Percentiles rank a stretch among this genome's conserved stretches.
These are phyloP conservation scores for Corvus moneduloides DNA, from an alignment of 2,113 vertebrate genomes.

Conservation along the genomic window DNA sequence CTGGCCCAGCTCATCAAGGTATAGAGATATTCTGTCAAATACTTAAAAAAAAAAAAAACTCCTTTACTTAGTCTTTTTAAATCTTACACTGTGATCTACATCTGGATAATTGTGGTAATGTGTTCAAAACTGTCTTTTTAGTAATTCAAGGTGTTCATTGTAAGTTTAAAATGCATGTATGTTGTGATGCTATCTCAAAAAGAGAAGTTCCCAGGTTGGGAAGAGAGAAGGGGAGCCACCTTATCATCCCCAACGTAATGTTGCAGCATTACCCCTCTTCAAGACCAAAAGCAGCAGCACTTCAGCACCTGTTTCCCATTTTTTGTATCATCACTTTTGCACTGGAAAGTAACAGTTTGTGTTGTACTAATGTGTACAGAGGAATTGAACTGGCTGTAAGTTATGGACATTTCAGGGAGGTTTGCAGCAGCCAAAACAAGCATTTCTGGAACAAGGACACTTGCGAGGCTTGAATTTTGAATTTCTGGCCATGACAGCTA, in stretches of 20 bases:
- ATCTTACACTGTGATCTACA: neutral
- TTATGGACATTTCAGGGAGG: neutral
- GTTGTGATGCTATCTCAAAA: neutral
- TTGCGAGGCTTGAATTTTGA: neutral
- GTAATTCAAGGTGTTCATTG: too few species aligned
- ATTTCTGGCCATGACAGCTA: neutral
- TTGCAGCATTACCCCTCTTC: neutral
- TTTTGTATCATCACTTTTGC: neutral
- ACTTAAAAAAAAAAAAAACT: neutral
- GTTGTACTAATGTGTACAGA: neutral
- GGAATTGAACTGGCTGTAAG: neutral
- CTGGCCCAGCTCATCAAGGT: neutral
- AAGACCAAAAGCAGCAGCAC: neutral
- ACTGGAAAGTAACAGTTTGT: neutral
- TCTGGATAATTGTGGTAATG: neutral
- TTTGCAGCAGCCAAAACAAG: neutral
- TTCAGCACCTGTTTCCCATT: neutral
- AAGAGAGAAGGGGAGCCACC: neutral
- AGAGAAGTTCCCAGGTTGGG: neutral
- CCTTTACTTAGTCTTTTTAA: neutral
- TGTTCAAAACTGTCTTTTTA: neutral
- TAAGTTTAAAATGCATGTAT: neutral
- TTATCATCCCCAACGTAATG: neutral
- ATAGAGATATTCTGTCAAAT: neutral
- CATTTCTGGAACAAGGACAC: neutral